Base-by-base conservation (phyloP, 2,113 vertebrate species). In the Gallinago media region DNA sequence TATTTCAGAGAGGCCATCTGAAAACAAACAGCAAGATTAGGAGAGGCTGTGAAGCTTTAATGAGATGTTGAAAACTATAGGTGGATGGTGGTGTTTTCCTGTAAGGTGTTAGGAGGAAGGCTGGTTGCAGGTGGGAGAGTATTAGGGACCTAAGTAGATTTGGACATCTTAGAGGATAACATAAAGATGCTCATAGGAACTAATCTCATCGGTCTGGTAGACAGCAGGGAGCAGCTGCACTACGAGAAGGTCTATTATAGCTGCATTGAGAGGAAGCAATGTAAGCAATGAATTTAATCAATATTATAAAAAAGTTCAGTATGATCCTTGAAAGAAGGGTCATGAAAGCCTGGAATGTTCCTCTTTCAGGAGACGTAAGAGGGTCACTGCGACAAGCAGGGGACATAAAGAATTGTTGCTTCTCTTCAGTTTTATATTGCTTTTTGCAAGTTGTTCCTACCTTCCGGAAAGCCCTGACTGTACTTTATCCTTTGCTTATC, bases 401-500 rank as follows among this genome's bases (percentile, higher is more conserved):
- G 26, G 19, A 29, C 16, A 2, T 21, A 15, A 67, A 31, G 22
- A 55, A 13, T 42, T 67, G 23, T 50, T 71, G 27, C 5, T 85
- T 82, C 26, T 72, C 27, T 54, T 61, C 12, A 13, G 29, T 59
- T 85, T 88, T 88, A 54, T 85, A 0, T 89, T 85, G 56, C 42
- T 6, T 16, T 77, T n/a, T 55, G 32, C 54, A 70, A 66, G 82
- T 73, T 1, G 0, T n/a, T 70, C 80, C 42, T 79, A 3, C 47
- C 77, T 93, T 81, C 63, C 1, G 0, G 61, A 78, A 87, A 20
- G 34, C 32, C 46, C 15, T 8, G 20, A 46, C 18, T 90, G 78
- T 88, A 79, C 92, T 93, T 93, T 58, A 74, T 92, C 82, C 72
- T 91, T 74, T 80, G 72, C 85, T 94, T 93, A 58, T 88, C 94